Percentiles rank a stretch among this genome's conserved stretches.
Evolutionary conservation across 1,140 invertebrate species (phyloP).

Genomic region (Trichomalopsis sarcophagae): DNA sequence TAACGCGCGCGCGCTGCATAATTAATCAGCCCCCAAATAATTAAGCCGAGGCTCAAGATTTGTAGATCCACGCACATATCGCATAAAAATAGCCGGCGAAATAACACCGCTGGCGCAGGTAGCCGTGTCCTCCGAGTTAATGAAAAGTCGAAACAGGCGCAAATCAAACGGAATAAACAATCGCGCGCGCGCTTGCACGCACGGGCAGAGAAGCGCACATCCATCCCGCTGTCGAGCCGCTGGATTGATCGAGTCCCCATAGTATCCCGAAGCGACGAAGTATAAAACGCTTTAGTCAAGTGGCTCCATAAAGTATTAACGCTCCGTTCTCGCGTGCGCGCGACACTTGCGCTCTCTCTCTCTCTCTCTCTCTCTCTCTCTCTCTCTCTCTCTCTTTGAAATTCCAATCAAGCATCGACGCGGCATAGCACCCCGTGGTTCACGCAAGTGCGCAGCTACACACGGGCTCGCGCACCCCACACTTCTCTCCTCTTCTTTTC

Average conservation of each 20-base stretch:
- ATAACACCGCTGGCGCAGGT: background rate
- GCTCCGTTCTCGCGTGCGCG: background rate
- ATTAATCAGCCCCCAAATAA: background rate
- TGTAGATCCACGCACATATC: too few relatives aligned
- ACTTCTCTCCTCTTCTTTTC: slow-evolving; percentile 2
- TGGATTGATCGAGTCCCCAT: slow-evolving; percentile 9
- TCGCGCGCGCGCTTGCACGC: background rate
- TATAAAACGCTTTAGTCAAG: slow-evolving; percentile 27
- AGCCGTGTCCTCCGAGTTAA: background rate
- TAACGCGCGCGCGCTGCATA: too few relatives aligned
- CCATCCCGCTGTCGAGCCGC: background rate
- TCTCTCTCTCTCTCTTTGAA: slow-evolving; percentile 38
- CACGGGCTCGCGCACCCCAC: background rate
- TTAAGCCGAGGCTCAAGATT: background rate
- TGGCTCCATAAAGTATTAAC: slow-evolving; percentile 34
- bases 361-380: slow-evolving; percentile 23
- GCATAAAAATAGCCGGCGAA: background rate
- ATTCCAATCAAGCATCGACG: slow-evolving; percentile 43
- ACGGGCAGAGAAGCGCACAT: background rate
- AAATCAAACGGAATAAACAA: background rate
- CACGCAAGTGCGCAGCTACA: background rate
- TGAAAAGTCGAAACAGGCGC: background rate
- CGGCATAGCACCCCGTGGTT: background rate
- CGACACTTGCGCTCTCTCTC: slow-evolving; percentile 14
- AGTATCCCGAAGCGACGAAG: slow-evolving; percentile 7